Conservation (phyloP, 53 echinoderm and acorn worm species). For the Crossaster papposus region DNA sequence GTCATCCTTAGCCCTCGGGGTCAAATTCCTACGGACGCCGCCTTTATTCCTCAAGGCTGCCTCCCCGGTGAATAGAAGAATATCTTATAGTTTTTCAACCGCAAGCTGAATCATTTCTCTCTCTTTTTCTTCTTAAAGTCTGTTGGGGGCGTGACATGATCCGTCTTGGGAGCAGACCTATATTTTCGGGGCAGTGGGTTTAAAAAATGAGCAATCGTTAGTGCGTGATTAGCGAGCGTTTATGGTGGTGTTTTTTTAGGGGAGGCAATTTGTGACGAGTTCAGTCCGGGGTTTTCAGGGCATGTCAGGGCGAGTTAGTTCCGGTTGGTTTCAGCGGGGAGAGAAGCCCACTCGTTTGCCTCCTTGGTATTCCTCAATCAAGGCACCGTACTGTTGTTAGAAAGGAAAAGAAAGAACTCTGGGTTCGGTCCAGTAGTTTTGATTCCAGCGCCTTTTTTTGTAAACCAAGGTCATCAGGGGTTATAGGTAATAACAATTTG, state of each 20-base stretch:
- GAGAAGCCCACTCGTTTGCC: background rate
- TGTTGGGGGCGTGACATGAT: background rate
- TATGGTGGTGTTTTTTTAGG: slow-evolving; percentile 53
- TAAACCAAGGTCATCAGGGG: too few relatives aligned
- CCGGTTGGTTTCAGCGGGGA: background rate
- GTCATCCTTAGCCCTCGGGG: slow-evolving; percentile 29
- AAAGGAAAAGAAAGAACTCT: too few relatives aligned
- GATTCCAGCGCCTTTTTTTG: too few relatives aligned
- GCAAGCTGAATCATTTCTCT: background rate
- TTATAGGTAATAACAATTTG: too few relatives aligned
- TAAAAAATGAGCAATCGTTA: slow-evolving; percentile 44
- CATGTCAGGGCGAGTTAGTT: slow-evolving; percentile 16
- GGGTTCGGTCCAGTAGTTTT: too few relatives aligned
- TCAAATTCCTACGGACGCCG: slow-evolving; percentile 20
- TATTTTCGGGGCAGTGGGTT: slow-evolving; percentile 40
- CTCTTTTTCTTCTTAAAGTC: background rate
- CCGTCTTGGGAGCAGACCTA: slow-evolving; percentile 35
- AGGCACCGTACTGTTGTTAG: slow-evolving; percentile 4
- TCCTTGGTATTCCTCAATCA: background rate
- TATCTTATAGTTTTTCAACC: background rate
- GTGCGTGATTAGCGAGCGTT: slow-evolving; percentile 49
- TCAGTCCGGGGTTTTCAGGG: slow-evolving; percentile 7
- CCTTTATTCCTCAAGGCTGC: slow-evolving; percentile 2
- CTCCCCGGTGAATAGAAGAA: background rate
- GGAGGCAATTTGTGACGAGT: slow-evolving; percentile 25